Evolutionary conservation across 1,140 invertebrate species (phyloP).

Genomic region (Polypedilum vanderplanki): DNA sequence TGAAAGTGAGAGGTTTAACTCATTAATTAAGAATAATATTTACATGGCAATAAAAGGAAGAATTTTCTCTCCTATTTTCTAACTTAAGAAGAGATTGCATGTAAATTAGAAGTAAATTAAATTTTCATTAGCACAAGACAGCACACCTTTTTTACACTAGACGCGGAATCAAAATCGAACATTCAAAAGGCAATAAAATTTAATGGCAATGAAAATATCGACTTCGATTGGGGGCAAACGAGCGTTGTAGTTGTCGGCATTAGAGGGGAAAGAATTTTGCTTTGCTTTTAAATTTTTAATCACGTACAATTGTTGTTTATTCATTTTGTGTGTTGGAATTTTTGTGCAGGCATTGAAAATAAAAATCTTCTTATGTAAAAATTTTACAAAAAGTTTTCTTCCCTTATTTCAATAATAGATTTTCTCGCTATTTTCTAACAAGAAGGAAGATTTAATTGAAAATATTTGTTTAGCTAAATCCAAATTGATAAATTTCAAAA

Average conservation of each 20-base stretch:
- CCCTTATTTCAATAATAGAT: too few species aligned
- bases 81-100: neutral
- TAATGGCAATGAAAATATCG: neutral
- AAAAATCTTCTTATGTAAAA: neutral
- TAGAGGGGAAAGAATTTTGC: neutral
- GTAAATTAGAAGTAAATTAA: neutral
- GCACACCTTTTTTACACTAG: neutral
- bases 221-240: neutral
- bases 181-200: constrained; percentile 1
- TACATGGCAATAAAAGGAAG: neutral
- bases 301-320: constrained; percentile 28
- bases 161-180: constrained; percentile 12
- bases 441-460: too few species aligned
- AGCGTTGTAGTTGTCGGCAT: neutral
- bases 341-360: neutral
- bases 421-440: too few species aligned
- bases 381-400: too few species aligned
- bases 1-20: neutral
- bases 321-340: constrained; percentile 21
- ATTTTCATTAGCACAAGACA: constrained; percentile 19
- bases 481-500: too few species aligned
- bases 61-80: neutral
- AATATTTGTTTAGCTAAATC: too few species aligned
- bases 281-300: constrained; percentile 25
- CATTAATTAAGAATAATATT: neutral